phyloP scores from a whole-genome alignment of 1,140 invertebrate genomes.

The Halyomorpha halys region DNA sequence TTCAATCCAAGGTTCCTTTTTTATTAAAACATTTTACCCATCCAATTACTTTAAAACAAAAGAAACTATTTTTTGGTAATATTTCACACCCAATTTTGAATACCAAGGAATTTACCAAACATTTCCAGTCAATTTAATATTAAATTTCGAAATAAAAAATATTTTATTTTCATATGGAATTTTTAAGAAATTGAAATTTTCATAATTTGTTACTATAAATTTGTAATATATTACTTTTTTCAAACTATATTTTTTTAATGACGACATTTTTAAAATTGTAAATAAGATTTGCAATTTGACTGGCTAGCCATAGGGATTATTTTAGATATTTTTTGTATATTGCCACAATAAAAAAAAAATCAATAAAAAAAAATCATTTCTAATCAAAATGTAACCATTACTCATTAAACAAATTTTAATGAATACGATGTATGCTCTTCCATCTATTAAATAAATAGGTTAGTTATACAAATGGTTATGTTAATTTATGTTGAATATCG shows the following conservation, averaged over 20 bases:
- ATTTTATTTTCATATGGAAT: constrained; percentile 9
- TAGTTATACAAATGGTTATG: too few species aligned
- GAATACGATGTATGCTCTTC: constrained; percentile 1
- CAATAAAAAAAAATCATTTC: too few species aligned
- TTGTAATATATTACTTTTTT: constrained; percentile 11
- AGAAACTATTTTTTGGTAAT: background rate
- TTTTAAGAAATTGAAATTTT: background rate
- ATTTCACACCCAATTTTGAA: background rate
- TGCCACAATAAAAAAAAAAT: background rate
- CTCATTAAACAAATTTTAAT: too few species aligned
- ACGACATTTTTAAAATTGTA: constrained; percentile 10
- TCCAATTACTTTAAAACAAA: too few species aligned
- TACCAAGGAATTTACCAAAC: background rate
- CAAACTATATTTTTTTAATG: constrained; percentile 10
- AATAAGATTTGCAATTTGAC: constrained; percentile 2
- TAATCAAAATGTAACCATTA: too few species aligned
- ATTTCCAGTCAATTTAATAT: constrained; percentile 3
- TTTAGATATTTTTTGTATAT: constrained; percentile 8
- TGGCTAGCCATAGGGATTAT: constrained; percentile 4
- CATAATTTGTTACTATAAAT: constrained; percentile 2
- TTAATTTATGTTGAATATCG: too few species aligned
- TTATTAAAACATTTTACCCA: too few species aligned
- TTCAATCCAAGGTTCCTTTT: too few species aligned
- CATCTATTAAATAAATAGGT: background rate
- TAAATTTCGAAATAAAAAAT: background rate